Evolutionary conservation across 2,888 invertebrate genomes (phyloP), one percentile per base, ranked within the genome.

Genomic region (Xylota segnis): DNA sequence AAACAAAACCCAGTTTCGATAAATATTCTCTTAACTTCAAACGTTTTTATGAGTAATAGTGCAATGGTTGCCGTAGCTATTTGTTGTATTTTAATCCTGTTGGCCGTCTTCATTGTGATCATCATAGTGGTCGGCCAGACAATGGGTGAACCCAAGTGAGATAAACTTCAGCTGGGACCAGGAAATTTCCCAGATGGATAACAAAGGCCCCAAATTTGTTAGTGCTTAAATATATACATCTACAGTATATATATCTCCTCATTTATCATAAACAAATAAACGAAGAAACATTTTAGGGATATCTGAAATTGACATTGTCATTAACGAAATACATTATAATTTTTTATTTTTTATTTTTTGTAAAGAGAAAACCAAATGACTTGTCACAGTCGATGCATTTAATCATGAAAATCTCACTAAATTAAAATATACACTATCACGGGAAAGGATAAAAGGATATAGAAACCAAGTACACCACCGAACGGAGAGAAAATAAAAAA

Each of bases 61-160:
- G 92, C 92, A 86, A 96, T 96, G 96, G 95, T 96, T 91, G 96
- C 96, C 87, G 96, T 96, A 89, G 96, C 96, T 90, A 96, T 96
- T 89, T 96, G 96, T 93, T 96, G 96, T 92, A 96, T 96, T 90
- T 94, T 96, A 90, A 95, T 96, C 91, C 94, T 96, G 88, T 93
- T 96, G 91, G 95, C 96, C 88, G 96, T 96, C 88, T 96, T 96
- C 93, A 96, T 96, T 89, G 94, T 96, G 88, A 94, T 96, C 90
- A 96, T 96, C 92, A 96, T 96, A 89, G 95, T 96, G 88, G 95
- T 96, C 87, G 96, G 96, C 23, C 96, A 96, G 93, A 95, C 95
- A 89, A 95, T 96, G 91, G 95, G 95, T 90, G 94, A 93, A 87
- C 94, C 94, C 87, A 94, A 94, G 89, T 94, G 93, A 93, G 92